A percentile compares a stretch with the other conserved stretches of the same genome.
Conservation (phyloP, 2,113 vertebrate species). For the Gavia stellata region DNA sequence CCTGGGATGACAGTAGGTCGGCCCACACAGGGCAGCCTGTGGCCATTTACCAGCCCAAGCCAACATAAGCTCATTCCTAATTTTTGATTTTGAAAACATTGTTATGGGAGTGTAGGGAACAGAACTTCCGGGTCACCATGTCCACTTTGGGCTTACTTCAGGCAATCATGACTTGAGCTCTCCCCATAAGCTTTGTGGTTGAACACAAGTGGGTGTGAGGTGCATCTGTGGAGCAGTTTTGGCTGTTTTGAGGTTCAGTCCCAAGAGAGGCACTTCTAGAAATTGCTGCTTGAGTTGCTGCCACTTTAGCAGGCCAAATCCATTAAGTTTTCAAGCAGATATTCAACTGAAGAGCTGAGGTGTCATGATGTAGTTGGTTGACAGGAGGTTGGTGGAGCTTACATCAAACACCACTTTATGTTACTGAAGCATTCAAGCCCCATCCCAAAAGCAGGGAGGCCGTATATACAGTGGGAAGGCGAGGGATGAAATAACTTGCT, state of each 20-base stretch:
- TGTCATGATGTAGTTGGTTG: neutral
- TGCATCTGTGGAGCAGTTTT: neutral
- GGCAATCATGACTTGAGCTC: neutral
- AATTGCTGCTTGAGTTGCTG: neutral
- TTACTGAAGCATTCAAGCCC: neutral
- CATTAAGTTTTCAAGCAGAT: neutral
- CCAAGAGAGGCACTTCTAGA: neutral
- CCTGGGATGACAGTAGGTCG: neutral
- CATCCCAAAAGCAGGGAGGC: neutral
- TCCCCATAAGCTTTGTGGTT: neutral
- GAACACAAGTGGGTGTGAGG: neutral
- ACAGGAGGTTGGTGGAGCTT: neutral
- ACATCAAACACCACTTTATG: neutral
- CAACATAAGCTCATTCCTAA: neutral
- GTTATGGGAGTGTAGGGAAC: neutral
- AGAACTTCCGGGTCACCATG: neutral
- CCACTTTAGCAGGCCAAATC: neutral
- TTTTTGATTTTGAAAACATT: neutral
- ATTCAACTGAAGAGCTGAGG: neutral
- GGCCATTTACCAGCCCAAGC: neutral
- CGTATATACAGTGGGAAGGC: rapidly evolving
- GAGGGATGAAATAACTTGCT: neutral
- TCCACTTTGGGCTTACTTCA: neutral
- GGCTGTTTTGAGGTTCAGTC: neutral
- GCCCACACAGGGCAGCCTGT: neutral